These are phyloP conservation scores for Acomys russatus DNA, from an alignment of 2,797 vertebrate species.

Conservation along the genomic window DNA sequence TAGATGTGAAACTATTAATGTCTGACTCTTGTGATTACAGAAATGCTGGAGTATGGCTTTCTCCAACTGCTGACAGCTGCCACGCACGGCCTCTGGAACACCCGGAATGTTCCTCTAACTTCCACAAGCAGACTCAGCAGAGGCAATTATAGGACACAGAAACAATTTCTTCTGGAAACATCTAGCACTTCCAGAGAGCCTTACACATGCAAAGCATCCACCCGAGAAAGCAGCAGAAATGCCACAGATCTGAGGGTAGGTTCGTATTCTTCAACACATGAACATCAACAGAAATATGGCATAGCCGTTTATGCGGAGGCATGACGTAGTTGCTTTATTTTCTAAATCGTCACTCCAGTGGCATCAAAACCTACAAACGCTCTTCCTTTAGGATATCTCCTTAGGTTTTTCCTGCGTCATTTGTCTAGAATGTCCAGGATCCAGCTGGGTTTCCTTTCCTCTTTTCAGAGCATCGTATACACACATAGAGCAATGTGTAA, in stretches of 20 bases:
- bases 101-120: not conserved
- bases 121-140: not conserved
- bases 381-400: not conserved
- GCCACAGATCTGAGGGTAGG: not conserved
- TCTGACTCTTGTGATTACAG: not conserved
- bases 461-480: not conserved
- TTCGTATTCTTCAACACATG: not conserved
- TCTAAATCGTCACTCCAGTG: slow-evolving; percentile 6
- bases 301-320: not conserved
- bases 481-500: not conserved
- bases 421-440: slow-evolving; percentile 10
- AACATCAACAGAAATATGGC: not conserved
- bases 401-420: not conserved
- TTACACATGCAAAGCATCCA: slow-evolving; percentile 30
- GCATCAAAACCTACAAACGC: not conserved
- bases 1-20: not conserved
- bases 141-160: not conserved
- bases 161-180: slow-evolving; percentile 31
- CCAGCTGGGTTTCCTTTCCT: not conserved
- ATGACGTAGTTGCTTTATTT: not conserved
- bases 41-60: slow-evolving; percentile 43
- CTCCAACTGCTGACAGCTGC: not conserved
- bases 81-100: not conserved
- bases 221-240: not conserved
- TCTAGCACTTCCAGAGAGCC: slow-evolving; percentile 5